Base-by-base conservation (phyloP, 2,888 invertebrate species). In the Cephalotes varians region DNA sequence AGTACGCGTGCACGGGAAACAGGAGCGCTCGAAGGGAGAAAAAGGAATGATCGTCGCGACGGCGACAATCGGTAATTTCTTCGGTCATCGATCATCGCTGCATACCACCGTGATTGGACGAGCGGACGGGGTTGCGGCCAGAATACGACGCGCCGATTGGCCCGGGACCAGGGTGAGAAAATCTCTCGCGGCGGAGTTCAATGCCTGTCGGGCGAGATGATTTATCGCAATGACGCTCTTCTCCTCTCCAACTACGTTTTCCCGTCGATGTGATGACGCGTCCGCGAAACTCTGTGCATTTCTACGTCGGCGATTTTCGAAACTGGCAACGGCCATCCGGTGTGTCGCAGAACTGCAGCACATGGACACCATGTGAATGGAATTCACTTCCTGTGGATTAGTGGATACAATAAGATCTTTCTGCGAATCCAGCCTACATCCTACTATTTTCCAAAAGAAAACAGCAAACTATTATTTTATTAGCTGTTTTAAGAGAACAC, bases 171-270 rank as follows among this genome's bases (percentile, higher is more conserved):
- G 85, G 90, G 91, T 91, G 91, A 91, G 91, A 91, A 91, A 90
- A 90, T 91, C 85, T 90, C 79, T 77, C 34, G 72, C 82, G 34
- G 83, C 82, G 82, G 84, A 87, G 90, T 87, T 92, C 91, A 92
- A 92, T 92, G 91, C 91, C 92, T 93, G 91, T 92, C 92, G 90
- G 31, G 71, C 62, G 54, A 71, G 85, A 93, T 93, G 93, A 93
- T 93, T 93, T 93, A 93, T 93, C 90, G 92, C 90, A 92, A 93
- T 92, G 91, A 92, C 88, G 91, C 83, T 90, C 86, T 87, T 91
- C 89, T 89, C 77, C 18, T 28, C 31, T 44, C n/a, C 12, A 34
- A 44, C 56, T 31, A 40, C 28, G 54, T 56, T 77, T 79, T 58
- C 77, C 71, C 34, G 56, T 31, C 71, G 40, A 73, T 49, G n/a